These are phyloP conservation scores for Microtus pennsylvanicus DNA, from an alignment of 2,113 vertebrate species.

Conservation along the genomic window DNA sequence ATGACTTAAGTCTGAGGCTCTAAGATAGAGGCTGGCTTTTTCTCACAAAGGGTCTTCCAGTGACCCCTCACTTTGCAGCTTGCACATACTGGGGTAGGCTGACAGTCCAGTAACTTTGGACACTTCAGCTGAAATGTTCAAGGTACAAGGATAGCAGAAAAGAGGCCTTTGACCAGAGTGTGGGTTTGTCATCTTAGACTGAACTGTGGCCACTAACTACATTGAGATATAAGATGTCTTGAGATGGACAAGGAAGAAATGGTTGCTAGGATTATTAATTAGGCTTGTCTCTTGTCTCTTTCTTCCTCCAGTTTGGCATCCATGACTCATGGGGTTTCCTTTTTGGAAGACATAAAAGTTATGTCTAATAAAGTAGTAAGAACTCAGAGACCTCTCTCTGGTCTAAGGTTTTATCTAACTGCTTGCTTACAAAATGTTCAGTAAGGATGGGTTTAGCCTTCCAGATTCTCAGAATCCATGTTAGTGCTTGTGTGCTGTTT, in stretches of 20 bases:
- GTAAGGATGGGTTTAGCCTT: not conserved
- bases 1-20: not conserved
- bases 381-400: too few relatives aligned
- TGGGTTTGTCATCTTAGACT: not conserved
- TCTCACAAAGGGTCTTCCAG: too few relatives aligned
- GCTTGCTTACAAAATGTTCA: not conserved
- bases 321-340: not conserved
- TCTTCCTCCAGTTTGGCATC: not conserved
- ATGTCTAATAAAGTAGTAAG: not conserved
- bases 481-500: not conserved
- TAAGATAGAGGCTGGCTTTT: not conserved
- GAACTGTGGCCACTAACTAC: not conserved
- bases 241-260: not conserved
- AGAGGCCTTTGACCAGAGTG: not conserved
- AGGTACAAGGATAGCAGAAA: not conserved
- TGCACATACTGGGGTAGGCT: not conserved
- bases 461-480: not conserved
- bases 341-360: not conserved
- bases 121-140: not conserved
- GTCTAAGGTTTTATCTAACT: not conserved
- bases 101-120: not conserved
- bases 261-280: not conserved
- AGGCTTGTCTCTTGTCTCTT: not conserved
- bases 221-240: not conserved
- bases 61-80: not conserved